Conservation (phyloP, 1,140 invertebrate genomes). For the Platyscapa corneri region DNA sequence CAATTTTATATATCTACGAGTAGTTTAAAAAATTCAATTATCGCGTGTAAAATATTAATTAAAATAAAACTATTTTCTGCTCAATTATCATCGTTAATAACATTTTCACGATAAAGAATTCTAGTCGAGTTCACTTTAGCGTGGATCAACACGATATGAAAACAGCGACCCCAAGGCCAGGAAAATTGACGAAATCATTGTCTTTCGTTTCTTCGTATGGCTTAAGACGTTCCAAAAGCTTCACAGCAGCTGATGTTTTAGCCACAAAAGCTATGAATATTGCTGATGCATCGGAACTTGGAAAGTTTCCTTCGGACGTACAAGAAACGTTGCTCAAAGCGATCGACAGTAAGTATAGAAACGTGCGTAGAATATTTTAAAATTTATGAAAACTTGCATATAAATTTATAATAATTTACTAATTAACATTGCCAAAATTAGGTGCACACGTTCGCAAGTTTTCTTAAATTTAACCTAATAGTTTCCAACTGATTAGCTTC, state of each 20-base stretch:
- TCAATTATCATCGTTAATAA: neutral
- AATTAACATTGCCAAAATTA: no score
- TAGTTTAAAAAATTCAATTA: no score
- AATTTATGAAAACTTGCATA: no score
- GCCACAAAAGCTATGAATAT: conserved; percentile 75
- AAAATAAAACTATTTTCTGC: neutral
- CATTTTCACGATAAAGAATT: conserved; percentile 57
- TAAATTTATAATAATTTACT: no score
- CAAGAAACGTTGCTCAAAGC: conserved; percentile 83
- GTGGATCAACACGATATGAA: conserved; percentile 65
- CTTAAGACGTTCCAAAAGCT: conserved; percentile 87
- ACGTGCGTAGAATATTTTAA: neutral
- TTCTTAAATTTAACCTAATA: no score
- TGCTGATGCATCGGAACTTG: conserved; percentile 82
- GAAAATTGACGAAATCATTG: conserved; percentile 70
- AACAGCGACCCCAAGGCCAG: conserved; percentile 61
- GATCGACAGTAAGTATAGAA: conserved; percentile 75
- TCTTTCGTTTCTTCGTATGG: conserved; percentile 74
- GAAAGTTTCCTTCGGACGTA: conserved; percentile 82
- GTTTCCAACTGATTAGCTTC: no score
- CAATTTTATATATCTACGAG: no score
- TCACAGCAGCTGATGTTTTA: conserved; percentile 81
- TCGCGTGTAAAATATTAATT: neutral
- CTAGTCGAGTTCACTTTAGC: conserved; percentile 76
- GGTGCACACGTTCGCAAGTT: no score